Base-by-base conservation (phyloP, 1,140 invertebrate species). In the Camponotus pennsylvanicus region DNA sequence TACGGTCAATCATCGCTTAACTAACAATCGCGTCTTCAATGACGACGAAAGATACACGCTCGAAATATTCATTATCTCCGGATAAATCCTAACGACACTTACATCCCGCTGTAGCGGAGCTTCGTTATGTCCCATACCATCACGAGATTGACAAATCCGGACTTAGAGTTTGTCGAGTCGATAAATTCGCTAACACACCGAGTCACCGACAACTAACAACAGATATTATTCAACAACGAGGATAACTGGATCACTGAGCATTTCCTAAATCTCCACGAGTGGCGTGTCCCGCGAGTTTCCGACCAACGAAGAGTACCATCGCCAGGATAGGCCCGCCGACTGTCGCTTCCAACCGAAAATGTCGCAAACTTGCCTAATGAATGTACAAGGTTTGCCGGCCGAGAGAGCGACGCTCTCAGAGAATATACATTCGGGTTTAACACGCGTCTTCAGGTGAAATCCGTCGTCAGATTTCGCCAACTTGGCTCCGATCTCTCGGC, bases 351-450 rank as follows among this genome's bases (percentile, higher is more conserved):
- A 27, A 40, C 18, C 69, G 69, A 37, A 75, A 83, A 82, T 27
- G 79, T 83, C 32, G 66, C 61, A 89, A 89, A 89, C 88, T 89
- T 86, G 73, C 80, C 76, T 89, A 89, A 89, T 77, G 88, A 87
- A 89, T 85, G 85, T 73, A 86, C 88, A 89, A 89, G 83, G 71
- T 49, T 64, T 42, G 85, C 45, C 86, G 85, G 89, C 79, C 70
- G 32, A 70, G 79, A 73, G 49, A 57, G 61, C 86, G 86, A 63
- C 85, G 77, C 55, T 73, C 88, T 59, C 27, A 0, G 27, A 27
- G 27, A 27, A 27, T 27, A 27, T 27, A 27, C 27, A 27, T 27
- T 27, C 27, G 27, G 63, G 64, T 61, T 66, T 73, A 37, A 77
- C 55, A 11, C 57, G 76, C 57, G 63, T 79, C 69, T 79, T 90